phyloP scores from a whole-genome alignment of 1,140 invertebrate genomes.

The Euura saliciscinereae region DNA sequence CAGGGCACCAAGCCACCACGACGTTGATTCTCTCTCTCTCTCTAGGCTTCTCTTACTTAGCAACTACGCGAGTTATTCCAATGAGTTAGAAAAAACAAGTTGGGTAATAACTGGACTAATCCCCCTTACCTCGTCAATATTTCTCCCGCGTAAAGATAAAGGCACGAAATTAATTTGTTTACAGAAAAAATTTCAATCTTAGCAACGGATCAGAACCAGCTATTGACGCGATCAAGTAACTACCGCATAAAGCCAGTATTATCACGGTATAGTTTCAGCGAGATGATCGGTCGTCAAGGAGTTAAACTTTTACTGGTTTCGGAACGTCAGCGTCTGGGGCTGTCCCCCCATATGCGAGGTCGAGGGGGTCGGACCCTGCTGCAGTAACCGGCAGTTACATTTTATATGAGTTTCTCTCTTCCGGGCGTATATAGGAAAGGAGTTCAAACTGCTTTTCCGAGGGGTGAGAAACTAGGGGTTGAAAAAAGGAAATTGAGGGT shows the following conservation, averaged over 20 bases:
- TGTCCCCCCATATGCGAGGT: constrained; percentile 22
- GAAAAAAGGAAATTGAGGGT: no score
- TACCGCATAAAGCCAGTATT: not conserved
- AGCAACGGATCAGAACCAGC: no score
- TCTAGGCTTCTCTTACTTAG: not conserved
- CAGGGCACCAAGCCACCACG: constrained; percentile 38
- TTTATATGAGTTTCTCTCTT: constrained; percentile 55
- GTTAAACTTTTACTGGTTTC: constrained; percentile 49
- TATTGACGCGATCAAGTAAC: no score
- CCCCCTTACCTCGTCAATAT: not conserved
- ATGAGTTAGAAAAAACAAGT: constrained; percentile 1
- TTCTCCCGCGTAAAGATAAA: no score
- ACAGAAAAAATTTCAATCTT: no score
- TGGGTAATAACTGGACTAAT: not conserved
- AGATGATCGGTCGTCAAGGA: constrained; percentile 44
- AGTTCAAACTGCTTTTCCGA: constrained; percentile 32
- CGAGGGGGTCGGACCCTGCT: not conserved
- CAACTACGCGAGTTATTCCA: not conserved
- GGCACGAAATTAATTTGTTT: no score
- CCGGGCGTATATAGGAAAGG: constrained; percentile 45
- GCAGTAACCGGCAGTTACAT: constrained; percentile 50
- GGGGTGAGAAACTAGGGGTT: no score
- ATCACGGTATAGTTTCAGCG: constrained; percentile 41
- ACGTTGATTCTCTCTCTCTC: constrained; percentile 45
- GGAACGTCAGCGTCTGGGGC: constrained; percentile 47